Base-by-base conservation (phyloP, 2,888 invertebrate genomes). In the Sesia bembeciformis region DNA sequence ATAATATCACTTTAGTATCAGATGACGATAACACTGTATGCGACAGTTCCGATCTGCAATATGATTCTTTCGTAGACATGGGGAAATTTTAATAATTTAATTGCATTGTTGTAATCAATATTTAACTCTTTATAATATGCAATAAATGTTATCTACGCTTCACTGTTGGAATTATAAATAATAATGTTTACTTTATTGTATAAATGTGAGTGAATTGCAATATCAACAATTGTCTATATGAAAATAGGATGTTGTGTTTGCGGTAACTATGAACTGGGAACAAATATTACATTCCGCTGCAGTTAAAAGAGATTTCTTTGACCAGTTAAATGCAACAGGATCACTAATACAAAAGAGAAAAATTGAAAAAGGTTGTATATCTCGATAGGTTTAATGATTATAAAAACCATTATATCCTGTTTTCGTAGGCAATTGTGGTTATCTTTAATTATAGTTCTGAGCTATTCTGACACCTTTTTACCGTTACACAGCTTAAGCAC, bases 21-120 rank as follows among this genome's bases (percentile, higher is more conserved):
- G 70, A 71, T 39, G 81, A 81, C n/a, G 81, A 82, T 53, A 66
- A 71, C 39, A 65, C 74, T 42, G 62, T 78, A 42, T 77, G 76
- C 57, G 87, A 86, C 61, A 72, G 72, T 64, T 81, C 78, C 60
- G 90, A 90, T 61, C 66, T 87, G 52, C 90, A 90, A 62, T 90
- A 90, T 62, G 90, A 90, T 67, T 90, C 90, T 61, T 87, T 87
- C 69, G 81, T 90, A 70, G 90, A 90, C 70, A 88, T 90, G 87
- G 90, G 90, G 57, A 87, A 88, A 66, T 90, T 90, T 75, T 90
- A 62, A 64, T 65, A 61, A 67, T 58, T 57, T 65, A 23, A 4
- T 46, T 46, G 4, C n/a, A n/a, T 7, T 7, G 7, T 46, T 46
- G 23, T 46, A n/a, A 46, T 8, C 8, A 8, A 46, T 8, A 4